Conservation (phyloP, 2,797 vertebrate species). For the Sebastes nivosus region DNA sequence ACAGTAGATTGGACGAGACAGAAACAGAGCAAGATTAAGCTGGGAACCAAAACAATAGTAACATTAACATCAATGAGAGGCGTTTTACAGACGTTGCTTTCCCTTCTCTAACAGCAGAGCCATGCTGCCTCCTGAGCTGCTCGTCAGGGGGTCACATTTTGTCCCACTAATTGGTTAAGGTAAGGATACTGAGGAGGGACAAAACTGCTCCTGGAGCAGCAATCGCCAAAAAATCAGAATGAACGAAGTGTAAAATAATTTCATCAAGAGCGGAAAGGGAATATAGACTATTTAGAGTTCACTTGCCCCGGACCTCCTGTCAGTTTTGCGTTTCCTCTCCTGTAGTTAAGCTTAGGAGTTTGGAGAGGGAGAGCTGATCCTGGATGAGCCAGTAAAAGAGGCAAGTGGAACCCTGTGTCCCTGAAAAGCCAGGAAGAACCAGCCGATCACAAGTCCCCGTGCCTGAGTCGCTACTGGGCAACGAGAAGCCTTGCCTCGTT, state of each 20-base stretch:
- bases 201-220: slow-evolving; percentile 33
- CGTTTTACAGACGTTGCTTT: slow-evolving; percentile 63
- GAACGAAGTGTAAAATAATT: slow-evolving; percentile 50
- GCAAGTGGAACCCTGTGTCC: slow-evolving; percentile 49
- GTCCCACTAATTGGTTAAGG: slow-evolving; percentile 38
- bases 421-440: slow-evolving; percentile 63
- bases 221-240: slow-evolving; percentile 28
- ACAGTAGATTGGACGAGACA: slow-evolving; percentile 56
- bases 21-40: slow-evolving; percentile 33
- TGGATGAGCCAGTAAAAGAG: slow-evolving; percentile 40
- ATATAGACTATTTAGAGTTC: slow-evolving; percentile 32
- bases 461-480: slow-evolving; percentile 36
- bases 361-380: slow-evolving; percentile 51
- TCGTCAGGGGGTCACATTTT: slow-evolving; percentile 25
- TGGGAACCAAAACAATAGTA: slow-evolving; percentile 51
- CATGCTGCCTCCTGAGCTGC: slow-evolving; percentile 17
- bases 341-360: slow-evolving; percentile 50
- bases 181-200: slow-evolving; percentile 38
- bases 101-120: slow-evolving; percentile 65
- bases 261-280: slow-evolving; percentile 41
- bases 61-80: slow-evolving; percentile 49
- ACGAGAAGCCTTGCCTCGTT: slow-evolving; percentile 27
- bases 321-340: slow-evolving; percentile 53
- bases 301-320: slow-evolving; percentile 30
- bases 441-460: slow-evolving; percentile 34